Conservation (phyloP, 2,888 invertebrate genomes). For the Autographa gamma region DNA sequence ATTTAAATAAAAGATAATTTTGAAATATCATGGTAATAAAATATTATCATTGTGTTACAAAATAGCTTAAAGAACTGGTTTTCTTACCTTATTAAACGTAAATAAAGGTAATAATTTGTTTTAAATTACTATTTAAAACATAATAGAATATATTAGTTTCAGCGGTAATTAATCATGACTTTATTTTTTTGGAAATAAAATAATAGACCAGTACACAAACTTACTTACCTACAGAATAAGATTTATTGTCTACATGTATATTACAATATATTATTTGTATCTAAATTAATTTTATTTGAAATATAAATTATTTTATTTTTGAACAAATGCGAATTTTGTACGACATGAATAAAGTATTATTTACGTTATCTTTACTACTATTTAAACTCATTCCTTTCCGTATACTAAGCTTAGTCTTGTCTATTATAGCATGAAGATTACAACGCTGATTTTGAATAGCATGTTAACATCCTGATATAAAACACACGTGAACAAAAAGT, state of each 20-base stretch:
- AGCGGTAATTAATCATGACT: background rate
- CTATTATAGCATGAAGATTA: background rate
- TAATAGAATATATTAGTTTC: background rate
- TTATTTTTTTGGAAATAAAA: background rate
- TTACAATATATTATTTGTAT: too few relatives aligned
- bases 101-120: background rate
- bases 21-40: background rate
- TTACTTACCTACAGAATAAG: too few relatives aligned
- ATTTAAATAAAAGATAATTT: background rate
- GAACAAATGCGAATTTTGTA: background rate
- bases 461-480: slow-evolving; percentile 6
- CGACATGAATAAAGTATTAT: background rate
- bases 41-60: too few relatives aligned
- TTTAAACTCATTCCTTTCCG: background rate
- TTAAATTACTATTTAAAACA: background rate
- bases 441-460: background rate
- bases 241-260: too few relatives aligned
- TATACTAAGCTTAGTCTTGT: background rate
- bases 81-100: background rate
- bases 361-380: background rate
- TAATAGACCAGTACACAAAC: too few relatives aligned
- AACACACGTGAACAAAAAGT: slow-evolving; percentile 43
- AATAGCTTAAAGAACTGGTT: background rate
- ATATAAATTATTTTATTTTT: background rate
- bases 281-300: too few relatives aligned